Base-by-base conservation (phyloP, 2,113 vertebrate genomes). In the Dendropsophus ebraccatus region DNA sequence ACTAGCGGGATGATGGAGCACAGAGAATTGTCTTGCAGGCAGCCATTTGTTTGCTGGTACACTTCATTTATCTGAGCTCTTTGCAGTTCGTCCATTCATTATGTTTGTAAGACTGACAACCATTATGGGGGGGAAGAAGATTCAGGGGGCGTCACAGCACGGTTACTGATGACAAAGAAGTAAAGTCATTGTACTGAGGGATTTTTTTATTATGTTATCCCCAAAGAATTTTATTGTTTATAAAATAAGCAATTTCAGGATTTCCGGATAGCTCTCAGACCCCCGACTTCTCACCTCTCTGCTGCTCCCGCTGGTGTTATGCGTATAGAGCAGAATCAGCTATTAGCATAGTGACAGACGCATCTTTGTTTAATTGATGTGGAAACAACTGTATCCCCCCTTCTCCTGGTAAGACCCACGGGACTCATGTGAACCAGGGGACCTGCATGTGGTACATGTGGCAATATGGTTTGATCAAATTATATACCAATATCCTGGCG, bases 31-130 rank as follows among this genome's bases (percentile, higher is more conserved):
- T 62, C 35, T 62, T 80, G 32, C 56, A 45, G 54, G 77, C 54
- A 21, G 16, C 35, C 54, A 41, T 80, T 80, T 58, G 50, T 60
- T 54, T 62, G 77, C 12, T 28, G 32, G n/a, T 54, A 80, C 54
- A 80, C 32, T 23, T 23, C 77, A 80, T 80, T 80, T 80, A 80
- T 41, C 77, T 32, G 30, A 45, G 77, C 28, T 23, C 5, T 80
- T 25, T 60, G 32, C 35, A 8, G 1, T 49, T 49, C 9, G 47
- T 8, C 47, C 47, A 80, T 60, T 58, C 25, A 79, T 79, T 79
- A 79, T 25, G 45, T 25, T 35, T 58, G 28, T 23, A 5, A 52
- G 54, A 37, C 76, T 79, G 76, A 79, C 23, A 58, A 37, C 37
- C 30, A 58, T 78, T 41, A 76, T 76, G 10, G 74, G 74, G 41